Base-by-base conservation (phyloP, 2,797 vertebrate genomes). In the Cephalopachus bancanus region DNA sequence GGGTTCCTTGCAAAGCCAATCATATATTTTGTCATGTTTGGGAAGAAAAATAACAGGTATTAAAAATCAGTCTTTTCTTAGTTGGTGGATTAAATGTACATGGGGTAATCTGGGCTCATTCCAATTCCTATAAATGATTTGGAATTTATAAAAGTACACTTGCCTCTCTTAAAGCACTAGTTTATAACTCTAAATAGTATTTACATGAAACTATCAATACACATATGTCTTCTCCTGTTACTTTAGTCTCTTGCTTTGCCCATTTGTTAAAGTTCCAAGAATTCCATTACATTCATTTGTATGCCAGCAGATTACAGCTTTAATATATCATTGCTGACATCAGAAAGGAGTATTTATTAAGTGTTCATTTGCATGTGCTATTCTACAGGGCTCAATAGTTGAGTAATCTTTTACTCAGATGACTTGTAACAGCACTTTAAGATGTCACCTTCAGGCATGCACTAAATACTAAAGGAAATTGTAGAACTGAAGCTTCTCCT, bases 21-120 rank as follows among this genome's bases (percentile, higher is more conserved):
- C 95, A 69, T 89, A 62, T 83, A 95, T 96, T 96, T 96, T 95
- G 83, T 96, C 44, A 93, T 96, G 96, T 93, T 93, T 93, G 71
- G 87, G 91, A 96, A 96, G 81, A 96, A 96, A 95, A 95, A 93
- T 95, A 95, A 69, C 44, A 91, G 62, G 57, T 62, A 89, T 78
- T 95, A n/a, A 87, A 86, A 87, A 85, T 83, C 24, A 89, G 28
- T 83, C 88, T 86, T 90, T 89, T 60, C 53, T 81, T 78, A 91
- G 26, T 85, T 26, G 57, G 67, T 74, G 75, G 62, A 30, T 86
- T 91, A 94, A 95, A 75, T 60, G 28, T 93, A 60, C 24, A 30
- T 89, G 24, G 51, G 10, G 7, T 90, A 94, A 92, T 90, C 22
- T 72, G 19, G 28, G 8, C 22, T 93, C 37, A 79, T 55, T 78